Evolutionary conservation across 2,113 vertebrate species (phyloP).

Genomic region (Cyanoderma ruficeps): DNA sequence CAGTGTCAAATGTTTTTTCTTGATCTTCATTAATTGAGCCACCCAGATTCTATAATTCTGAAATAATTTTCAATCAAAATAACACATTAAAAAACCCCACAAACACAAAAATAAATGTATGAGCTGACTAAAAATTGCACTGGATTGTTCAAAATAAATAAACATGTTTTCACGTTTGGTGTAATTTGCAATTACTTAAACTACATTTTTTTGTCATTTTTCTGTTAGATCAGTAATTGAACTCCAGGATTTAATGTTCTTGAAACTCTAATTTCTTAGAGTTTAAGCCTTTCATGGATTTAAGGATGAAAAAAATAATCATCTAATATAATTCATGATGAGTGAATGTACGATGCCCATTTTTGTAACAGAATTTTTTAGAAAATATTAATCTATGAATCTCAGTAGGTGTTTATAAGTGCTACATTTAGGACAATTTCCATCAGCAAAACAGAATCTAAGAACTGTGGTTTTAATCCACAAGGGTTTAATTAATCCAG

Average conservation of each 20-base stretch:
- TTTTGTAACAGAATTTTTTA: not conserved
- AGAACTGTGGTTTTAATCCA: not conserved
- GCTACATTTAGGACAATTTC: not conserved
- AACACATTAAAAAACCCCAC: not conserved
- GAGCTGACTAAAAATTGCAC: not conserved
- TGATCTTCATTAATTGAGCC: rapidly evolving
- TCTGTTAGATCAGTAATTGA: not conserved
- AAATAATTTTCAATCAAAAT: not conserved
- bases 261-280: not conserved
- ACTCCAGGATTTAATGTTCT: not conserved
- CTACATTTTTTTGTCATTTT: not conserved
- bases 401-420: not conserved
- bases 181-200: not conserved
- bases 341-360: rapidly evolving
- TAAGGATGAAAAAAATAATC: not conserved
- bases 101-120: not conserved
- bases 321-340: not conserved
- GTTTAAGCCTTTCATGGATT: not conserved
- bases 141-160: not conserved
- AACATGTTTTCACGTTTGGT: not conserved
- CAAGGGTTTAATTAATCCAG: not conserved
- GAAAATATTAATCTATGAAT: not conserved
- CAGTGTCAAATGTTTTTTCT: not conserved
- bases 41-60: not conserved
- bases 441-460: not conserved